Conservation (phyloP, 2,888 invertebrate species). For the Lamproptera curius region DNA sequence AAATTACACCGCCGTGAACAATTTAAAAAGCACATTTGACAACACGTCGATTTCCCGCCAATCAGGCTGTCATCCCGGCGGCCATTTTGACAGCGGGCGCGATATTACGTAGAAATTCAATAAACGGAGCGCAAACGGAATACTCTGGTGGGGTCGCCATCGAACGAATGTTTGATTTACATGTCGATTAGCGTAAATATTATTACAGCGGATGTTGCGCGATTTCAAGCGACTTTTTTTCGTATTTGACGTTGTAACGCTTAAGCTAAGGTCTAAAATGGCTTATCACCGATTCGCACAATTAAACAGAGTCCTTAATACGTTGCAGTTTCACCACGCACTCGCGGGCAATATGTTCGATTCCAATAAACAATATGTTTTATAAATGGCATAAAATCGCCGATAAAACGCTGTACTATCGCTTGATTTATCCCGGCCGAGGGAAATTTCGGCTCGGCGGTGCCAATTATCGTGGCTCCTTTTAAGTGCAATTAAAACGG, state of each 20-base stretch:
- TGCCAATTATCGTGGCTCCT: conserved; percentile 45
- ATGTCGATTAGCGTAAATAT: conserved; percentile 23
- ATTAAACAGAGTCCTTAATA: neutral
- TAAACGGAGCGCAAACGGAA: conserved; percentile 32
- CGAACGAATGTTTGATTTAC: conserved; percentile 38
- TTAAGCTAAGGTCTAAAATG: neutral
- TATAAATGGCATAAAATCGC: conserved; percentile 40
- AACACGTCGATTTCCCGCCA: conserved; percentile 29
- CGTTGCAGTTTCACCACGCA: neutral
- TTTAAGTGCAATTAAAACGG: conserved; percentile 60
- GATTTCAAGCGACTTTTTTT: conserved; percentile 9
- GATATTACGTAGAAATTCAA: conserved; percentile 53
- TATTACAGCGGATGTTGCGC: conserved; percentile 8
- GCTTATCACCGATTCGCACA: neutral
- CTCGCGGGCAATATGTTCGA: conserved; percentile 22
- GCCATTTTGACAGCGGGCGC: conserved; percentile 48
- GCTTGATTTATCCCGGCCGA: conserved; percentile 46
- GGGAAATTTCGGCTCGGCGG: conserved; percentile 23
- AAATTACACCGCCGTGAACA: too few species aligned
- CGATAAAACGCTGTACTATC: conserved; percentile 42
- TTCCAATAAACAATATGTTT: conserved; percentile 27
- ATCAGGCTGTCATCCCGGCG: conserved; percentile 27
- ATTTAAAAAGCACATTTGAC: too few species aligned
- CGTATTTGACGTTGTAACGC: neutral
- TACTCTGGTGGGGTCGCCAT: conserved; percentile 30